Evolutionary conservation across 2,797 vertebrate genomes (phyloP).

Genomic region (Falco columbarius): DNA sequence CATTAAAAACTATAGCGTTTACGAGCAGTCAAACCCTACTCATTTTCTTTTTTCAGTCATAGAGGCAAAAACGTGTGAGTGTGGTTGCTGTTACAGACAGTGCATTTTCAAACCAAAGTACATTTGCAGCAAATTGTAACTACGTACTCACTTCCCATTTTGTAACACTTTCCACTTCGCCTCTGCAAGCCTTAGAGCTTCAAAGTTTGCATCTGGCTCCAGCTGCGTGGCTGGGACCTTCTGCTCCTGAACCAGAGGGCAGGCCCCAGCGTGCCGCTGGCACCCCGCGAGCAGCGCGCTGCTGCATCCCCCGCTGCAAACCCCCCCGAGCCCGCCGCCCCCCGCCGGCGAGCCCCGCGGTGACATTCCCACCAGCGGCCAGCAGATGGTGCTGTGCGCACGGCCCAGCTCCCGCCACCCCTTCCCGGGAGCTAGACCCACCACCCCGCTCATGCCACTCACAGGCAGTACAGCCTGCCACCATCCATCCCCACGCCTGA

Average conservation of each 20-base stretch:
- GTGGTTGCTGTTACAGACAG: neutral
- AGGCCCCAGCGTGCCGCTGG: neutral
- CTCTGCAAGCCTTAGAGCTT: neutral
- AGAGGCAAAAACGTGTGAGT: neutral
- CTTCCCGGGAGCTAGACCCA: neutral
- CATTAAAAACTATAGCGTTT: neutral
- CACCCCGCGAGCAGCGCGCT: neutral
- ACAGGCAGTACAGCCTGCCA: fast-evolving
- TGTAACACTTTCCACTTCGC: neutral
- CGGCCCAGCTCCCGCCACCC: neutral
- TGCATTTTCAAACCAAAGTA: neutral
- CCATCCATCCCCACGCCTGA: fast-evolving
- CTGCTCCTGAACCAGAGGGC: fast-evolving
- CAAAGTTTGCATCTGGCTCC: neutral
- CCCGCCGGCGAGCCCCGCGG: neutral
- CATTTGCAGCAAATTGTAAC: neutral
- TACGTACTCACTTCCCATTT: neutral
- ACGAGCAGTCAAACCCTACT: neutral
- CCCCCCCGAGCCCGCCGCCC: too few species aligned
- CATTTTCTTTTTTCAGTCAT: neutral
- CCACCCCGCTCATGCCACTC: fast-evolving
- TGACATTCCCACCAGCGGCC: neutral
- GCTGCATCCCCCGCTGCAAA: fast-evolving
- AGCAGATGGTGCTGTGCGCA: constrained; percentile 74
- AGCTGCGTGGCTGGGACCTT: fast-evolving